Evolutionary conservation across 2,113 vertebrate genomes (phyloP).

Genomic region (Sapajus apella): DNA sequence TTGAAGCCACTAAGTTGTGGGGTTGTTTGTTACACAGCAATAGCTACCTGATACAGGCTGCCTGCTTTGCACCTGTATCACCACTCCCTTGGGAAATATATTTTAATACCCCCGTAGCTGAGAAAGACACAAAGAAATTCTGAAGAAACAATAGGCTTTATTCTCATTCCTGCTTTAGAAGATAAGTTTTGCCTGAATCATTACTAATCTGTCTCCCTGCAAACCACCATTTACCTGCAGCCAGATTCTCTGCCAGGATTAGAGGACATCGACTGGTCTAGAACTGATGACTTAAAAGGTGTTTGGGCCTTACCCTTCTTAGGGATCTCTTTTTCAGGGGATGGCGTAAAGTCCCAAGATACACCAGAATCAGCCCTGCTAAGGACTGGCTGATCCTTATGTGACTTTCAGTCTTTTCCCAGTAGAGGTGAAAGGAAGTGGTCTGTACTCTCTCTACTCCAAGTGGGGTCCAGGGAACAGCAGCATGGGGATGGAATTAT

Average conservation of each 20-base stretch:
- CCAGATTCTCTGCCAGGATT: background rate
- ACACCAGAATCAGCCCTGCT: background rate
- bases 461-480: background rate
- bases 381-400: background rate
- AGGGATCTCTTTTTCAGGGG: background rate
- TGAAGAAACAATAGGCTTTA: conserved; percentile 10
- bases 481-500: too few relatives aligned
- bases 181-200: background rate
- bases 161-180: background rate
- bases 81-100: background rate
- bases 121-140: conserved; percentile 44
- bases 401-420: background rate
- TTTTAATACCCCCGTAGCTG: background rate
- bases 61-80: background rate
- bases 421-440: fast-evolving
- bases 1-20: background rate
- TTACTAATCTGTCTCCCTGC: too few relatives aligned
- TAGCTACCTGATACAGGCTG: background rate
- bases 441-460: background rate
- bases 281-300: background rate
- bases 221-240: background rate
- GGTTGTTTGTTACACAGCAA: background rate
- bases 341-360: background rate
- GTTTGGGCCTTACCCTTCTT: background rate
- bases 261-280: background rate